Conservation (phyloP, 1,140 invertebrate species). For the Bombus huntii region DNA sequence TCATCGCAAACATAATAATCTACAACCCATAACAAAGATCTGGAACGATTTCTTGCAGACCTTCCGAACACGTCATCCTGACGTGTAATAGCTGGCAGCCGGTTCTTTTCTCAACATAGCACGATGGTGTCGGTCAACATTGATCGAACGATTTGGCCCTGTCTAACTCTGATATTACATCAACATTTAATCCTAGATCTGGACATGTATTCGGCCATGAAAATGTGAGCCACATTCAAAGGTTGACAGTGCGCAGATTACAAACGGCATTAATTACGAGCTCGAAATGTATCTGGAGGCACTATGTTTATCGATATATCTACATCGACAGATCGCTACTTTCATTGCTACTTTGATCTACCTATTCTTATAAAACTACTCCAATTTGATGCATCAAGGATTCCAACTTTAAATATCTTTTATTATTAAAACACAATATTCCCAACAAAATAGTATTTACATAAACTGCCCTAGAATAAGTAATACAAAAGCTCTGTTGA, state of each 20-base stretch:
- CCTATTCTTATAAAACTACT: background rate
- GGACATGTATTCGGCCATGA: background rate
- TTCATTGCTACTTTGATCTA: background rate
- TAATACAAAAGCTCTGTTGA: no score
- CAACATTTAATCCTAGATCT: constrained; percentile 35
- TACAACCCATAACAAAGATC: background rate
- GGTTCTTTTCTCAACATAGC: constrained; percentile 34
- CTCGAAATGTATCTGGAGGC: background rate
- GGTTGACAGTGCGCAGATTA: background rate
- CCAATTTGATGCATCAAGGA: background rate
- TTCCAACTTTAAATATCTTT: background rate
- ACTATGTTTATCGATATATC: background rate
- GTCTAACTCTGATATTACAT: constrained; percentile 6
- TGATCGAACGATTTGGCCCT: constrained; percentile 32
- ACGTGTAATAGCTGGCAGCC: constrained; percentile 21
- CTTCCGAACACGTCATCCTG: constrained; percentile 10
- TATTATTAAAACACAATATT: background rate
- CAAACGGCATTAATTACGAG: background rate
- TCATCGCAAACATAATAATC: background rate
- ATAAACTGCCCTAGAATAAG: no score
- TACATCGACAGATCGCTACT: background rate
- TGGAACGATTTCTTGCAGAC: background rate
- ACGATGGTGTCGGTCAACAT: constrained; percentile 24
- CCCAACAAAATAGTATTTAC: no score
- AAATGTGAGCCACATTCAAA: background rate